Conservation (phyloP, 2,797 vertebrate genomes). For the Muscicapa striata region DNA sequence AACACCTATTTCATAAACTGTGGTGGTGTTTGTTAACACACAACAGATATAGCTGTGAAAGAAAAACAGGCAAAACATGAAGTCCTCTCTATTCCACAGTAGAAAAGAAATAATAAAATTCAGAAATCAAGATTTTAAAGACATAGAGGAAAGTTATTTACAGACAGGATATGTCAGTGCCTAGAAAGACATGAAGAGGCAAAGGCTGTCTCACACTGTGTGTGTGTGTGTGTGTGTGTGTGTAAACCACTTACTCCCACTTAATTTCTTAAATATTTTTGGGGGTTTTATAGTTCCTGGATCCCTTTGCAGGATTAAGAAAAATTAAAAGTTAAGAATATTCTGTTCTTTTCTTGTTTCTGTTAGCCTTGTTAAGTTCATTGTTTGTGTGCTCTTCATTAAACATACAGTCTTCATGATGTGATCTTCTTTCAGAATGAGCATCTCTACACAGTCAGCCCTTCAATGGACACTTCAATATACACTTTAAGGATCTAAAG, state of each 20-base stretch:
- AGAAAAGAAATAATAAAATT: not conserved
- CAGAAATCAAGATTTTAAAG: not conserved
- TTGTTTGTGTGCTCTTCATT: not conserved
- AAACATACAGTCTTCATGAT: not conserved
- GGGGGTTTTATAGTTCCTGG: accelerated
- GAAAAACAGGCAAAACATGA: not conserved
- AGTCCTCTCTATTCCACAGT: not conserved
- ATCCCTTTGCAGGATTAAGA: not conserved
- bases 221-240: not conserved
- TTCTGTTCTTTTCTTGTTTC: not conserved
- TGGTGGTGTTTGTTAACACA: not conserved
- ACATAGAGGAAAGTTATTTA: not conserved
- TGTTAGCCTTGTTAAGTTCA: not conserved
- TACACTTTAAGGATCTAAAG: not conserved
- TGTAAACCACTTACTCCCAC: not conserved
- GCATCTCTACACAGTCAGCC: not conserved
- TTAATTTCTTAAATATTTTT: not conserved
- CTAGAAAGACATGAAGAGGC: not conserved
- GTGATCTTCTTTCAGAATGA: not conserved
- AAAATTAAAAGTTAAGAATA: not conserved
- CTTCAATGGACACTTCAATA: not conserved
- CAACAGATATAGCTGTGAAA: not conserved
- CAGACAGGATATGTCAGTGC: no score
- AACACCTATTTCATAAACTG: not conserved
- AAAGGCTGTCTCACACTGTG: accelerated